These are phyloP conservation scores for Helleia helle DNA, from an alignment of 2,888 invertebrate species.

Conservation along the genomic window DNA sequence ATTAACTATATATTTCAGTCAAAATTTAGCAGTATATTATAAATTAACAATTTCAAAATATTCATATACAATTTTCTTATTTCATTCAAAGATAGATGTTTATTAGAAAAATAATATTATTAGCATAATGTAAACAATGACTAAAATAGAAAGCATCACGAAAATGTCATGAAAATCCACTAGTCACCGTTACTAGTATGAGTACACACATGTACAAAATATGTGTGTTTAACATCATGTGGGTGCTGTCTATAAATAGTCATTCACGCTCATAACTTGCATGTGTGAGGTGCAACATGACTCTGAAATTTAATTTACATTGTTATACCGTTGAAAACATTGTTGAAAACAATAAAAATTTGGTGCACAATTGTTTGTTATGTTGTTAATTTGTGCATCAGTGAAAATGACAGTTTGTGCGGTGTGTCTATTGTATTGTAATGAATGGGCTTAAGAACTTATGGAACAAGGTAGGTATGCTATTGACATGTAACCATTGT, in stretches of 20 bases:
- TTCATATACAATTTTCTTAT: no score
- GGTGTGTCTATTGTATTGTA: constrained; percentile 29
- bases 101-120: neutral
- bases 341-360: constrained; percentile 13
- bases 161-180: constrained; percentile 4
- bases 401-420: constrained; percentile 31
- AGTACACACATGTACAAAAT: constrained; percentile 20
- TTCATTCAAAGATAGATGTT: neutral
- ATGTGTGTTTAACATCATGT: constrained; percentile 42
- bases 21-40: no score
- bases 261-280: constrained; percentile 33
- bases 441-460: constrained; percentile 49
- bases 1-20: no score
- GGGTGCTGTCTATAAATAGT: constrained; percentile 61
- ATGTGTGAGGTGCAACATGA: constrained; percentile 20
- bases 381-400: constrained; percentile 21
- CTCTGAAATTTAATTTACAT: constrained; percentile 10
- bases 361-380: no score
- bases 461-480: constrained; percentile 38
- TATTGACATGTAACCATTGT: neutral
- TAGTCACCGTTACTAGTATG: constrained; percentile 13
- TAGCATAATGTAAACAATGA: constrained; percentile 5
- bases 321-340: constrained; percentile 7
- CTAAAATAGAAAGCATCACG: neutral
- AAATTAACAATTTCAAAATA: no score